Evolutionary conservation across 2,888 invertebrate genomes (phyloP).

Genomic region (Polymixis lichenea): DNA sequence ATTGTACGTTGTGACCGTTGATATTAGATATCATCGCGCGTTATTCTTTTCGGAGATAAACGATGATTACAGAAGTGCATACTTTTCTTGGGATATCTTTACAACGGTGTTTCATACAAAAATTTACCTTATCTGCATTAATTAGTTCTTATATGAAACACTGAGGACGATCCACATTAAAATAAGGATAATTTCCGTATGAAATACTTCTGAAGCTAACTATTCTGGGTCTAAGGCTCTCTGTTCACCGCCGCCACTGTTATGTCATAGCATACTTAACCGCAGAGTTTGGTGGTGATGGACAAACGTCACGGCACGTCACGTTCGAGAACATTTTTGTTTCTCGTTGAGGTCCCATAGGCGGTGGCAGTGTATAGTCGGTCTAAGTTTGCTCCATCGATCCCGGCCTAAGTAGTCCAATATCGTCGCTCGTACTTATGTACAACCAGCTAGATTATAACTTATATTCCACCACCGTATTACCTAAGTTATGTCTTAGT

Average conservation of each 20-base stretch:
- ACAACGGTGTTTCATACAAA: neutral
- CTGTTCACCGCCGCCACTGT: neutral
- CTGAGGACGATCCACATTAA: neutral
- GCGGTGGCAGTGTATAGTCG: too few relatives aligned
- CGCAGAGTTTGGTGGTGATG: neutral
- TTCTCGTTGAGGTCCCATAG: neutral
- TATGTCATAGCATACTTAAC: neutral
- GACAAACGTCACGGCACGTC: neutral
- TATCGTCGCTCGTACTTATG: slow-evolving; percentile 13
- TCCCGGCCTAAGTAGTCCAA: neutral
- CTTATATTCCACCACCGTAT: slow-evolving; percentile 49
- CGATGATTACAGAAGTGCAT: neutral
- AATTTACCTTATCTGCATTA: neutral
- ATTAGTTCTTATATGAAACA: neutral
- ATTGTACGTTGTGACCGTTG: too few relatives aligned
- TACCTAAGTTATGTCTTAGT: slow-evolving; percentile 14
- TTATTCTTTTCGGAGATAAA: neutral
- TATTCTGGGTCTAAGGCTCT: neutral
- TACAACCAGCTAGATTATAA: slow-evolving; percentile 32
- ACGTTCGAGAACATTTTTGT: neutral
- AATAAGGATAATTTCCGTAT: neutral
- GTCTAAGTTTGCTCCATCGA: neutral
- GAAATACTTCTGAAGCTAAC: neutral
- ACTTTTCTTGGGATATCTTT: neutral
- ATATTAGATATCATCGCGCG: neutral